These are phyloP conservation scores for Micromys minutus DNA, from an alignment of 2,113 vertebrate species.

Conservation along the genomic window DNA sequence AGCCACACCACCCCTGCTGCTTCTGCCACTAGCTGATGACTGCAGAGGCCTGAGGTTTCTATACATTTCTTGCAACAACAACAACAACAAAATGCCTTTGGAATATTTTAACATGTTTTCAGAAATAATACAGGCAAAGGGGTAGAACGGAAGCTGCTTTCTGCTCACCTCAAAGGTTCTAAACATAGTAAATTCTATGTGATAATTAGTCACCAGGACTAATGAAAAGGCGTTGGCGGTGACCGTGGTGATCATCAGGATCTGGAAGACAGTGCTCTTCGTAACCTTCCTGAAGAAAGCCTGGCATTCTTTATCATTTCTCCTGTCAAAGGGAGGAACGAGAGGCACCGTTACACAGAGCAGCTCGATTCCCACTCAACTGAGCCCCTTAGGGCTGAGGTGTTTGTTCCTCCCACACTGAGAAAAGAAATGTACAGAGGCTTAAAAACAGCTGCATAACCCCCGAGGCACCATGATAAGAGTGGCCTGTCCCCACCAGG, in stretches of 20 bases:
- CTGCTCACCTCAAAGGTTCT: constrained; percentile 70
- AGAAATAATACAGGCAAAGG: background rate
- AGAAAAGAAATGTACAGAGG: background rate
- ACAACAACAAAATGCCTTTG: constrained; percentile 47
- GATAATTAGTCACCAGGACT: constrained; percentile 62
- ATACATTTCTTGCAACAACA: background rate
- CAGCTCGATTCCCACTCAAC: background rate
- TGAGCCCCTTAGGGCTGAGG: background rate
- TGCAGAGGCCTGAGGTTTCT: constrained; percentile 22
- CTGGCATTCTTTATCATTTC: constrained; percentile 50
- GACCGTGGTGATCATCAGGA: constrained; percentile 65
- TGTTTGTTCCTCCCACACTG: background rate
- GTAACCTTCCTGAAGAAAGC: constrained; percentile 62
- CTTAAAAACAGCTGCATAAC: background rate
- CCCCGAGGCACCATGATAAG: background rate
- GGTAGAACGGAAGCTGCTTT: background rate
- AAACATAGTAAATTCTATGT: background rate
- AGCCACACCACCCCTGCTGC: background rate
- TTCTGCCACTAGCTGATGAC: background rate
- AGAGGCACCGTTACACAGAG: constrained; percentile 15
- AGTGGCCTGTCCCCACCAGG: background rate
- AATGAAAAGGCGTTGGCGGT: constrained; percentile 20
- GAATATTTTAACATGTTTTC: constrained; percentile 24
- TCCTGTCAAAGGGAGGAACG: constrained; percentile 65
- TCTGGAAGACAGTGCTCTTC: background rate